phyloP scores from a whole-genome alignment of 1,140 invertebrate genomes.

The Drosophila sproati region DNA sequence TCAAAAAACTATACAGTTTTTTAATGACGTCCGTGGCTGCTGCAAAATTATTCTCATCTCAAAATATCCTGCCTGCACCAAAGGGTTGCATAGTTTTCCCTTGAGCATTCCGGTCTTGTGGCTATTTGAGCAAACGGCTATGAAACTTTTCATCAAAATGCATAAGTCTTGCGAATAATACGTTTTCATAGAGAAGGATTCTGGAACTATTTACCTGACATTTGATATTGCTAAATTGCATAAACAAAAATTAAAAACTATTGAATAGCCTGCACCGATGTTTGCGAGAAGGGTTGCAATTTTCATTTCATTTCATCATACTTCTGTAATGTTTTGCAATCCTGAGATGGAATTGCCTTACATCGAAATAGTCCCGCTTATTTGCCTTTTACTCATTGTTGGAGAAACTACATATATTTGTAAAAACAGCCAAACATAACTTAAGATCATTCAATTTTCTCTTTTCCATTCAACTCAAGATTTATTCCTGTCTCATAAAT shows the following conservation, averaged over 20 bases:
- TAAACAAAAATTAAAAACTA: constrained; percentile 75
- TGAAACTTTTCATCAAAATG: constrained; percentile 40
- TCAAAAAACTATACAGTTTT: constrained; percentile 57
- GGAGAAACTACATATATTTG: no score
- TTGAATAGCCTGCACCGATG: neutral
- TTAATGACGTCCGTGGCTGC: constrained; percentile 75
- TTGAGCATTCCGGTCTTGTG: constrained; percentile 69
- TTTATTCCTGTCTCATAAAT: neutral
- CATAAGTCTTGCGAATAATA: constrained; percentile 53
- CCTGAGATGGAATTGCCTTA: constrained; percentile 3
- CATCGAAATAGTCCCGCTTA: no score
- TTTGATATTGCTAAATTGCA: constrained; percentile 77
- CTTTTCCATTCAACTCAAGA: neutral
- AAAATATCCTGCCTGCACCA: constrained; percentile 43
- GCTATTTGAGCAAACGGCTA: constrained; percentile 70
- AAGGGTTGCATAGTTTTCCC: constrained; percentile 58
- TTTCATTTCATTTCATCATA: neutral
- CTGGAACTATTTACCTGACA: constrained; percentile 61
- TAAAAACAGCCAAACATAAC: no score
- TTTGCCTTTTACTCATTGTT: no score
- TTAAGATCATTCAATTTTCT: neutral
- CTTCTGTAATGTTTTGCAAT: constrained; percentile 16
- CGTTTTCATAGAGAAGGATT: constrained; percentile 28
- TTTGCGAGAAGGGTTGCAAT: constrained; percentile 45
- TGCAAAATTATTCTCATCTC: constrained; percentile 66